Evolutionary conservation across 2,888 invertebrate species (phyloP).

Genomic region (Lasioglossum morio): DNA sequence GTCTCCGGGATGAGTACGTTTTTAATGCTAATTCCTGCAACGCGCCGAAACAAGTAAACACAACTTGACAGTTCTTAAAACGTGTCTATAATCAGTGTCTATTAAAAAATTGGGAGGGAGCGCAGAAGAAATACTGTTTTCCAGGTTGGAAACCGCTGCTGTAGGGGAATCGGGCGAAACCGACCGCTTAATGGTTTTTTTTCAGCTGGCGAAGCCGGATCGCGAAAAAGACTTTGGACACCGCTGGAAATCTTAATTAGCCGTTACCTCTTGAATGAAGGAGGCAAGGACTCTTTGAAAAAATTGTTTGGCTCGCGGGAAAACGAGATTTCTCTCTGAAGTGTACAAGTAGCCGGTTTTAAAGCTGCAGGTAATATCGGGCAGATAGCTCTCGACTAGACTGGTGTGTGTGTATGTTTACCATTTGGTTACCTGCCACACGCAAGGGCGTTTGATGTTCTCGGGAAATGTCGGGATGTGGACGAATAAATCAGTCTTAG

Average conservation of each 20-base stretch:
- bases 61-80: no score
- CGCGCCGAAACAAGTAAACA: not conserved
- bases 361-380: not conserved
- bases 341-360: not conserved
- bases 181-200: not conserved
- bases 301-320: not conserved
- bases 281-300: not conserved
- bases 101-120: no score
- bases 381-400: not conserved
- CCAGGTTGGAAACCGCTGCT: no score
- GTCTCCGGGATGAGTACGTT: not conserved
- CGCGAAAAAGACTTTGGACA: not conserved
- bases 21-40: not conserved
- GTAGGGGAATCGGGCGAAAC: not conserved
- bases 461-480: not conserved
- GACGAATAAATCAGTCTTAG: not conserved
- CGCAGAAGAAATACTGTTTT: no score
- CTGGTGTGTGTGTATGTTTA: not conserved
- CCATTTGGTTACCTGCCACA: not conserved
- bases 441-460: not conserved
- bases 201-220: not conserved
- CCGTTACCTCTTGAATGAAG: not conserved
- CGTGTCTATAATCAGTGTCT: no score
- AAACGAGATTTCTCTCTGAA: conserved; percentile 1
- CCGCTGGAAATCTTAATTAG: not conserved